Evolutionary conservation across 2,113 vertebrate genomes (phyloP).

Genomic region (Callipepla californica): DNA sequence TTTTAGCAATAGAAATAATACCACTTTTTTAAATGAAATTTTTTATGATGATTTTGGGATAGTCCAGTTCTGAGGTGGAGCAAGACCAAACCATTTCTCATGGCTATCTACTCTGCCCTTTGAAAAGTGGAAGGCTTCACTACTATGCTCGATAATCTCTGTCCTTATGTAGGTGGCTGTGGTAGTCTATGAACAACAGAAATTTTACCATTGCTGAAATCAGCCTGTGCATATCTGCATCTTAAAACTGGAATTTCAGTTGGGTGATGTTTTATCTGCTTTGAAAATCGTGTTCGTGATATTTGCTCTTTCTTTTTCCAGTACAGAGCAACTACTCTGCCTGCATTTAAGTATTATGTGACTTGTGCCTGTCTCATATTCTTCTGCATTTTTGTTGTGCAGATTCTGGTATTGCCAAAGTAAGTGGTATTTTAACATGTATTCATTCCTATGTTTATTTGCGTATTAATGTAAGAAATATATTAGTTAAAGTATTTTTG

Average conservation of each 20-base stretch:
- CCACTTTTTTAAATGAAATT: background rate
- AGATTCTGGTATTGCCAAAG: slow-evolving; percentile 95
- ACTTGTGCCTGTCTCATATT: slow-evolving; percentile 96
- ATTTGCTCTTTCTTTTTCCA: slow-evolving; percentile 59
- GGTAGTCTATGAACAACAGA: background rate
- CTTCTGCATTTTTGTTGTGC: slow-evolving; percentile 96
- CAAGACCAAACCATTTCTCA: background rate
- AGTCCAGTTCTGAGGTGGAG: background rate
- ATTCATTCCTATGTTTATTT: background rate
- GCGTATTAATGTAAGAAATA: background rate
- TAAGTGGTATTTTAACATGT: slow-evolving; percentile 73
- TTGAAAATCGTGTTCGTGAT: background rate
- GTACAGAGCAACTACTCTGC: slow-evolving; percentile 96
- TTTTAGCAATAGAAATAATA: background rate
- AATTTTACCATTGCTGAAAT: background rate
- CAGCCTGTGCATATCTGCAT: background rate
- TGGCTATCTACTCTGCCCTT: background rate
- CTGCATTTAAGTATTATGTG: slow-evolving; percentile 97
- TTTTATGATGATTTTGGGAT: background rate
- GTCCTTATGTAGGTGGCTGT: background rate
- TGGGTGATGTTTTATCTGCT: background rate
- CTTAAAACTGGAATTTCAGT: background rate
- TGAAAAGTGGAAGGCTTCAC: background rate
- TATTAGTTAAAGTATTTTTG: background rate
- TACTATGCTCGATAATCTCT: background rate